Conservation (phyloP, 2,113 vertebrate species). For the Thalassarche chlororhynchos region DNA sequence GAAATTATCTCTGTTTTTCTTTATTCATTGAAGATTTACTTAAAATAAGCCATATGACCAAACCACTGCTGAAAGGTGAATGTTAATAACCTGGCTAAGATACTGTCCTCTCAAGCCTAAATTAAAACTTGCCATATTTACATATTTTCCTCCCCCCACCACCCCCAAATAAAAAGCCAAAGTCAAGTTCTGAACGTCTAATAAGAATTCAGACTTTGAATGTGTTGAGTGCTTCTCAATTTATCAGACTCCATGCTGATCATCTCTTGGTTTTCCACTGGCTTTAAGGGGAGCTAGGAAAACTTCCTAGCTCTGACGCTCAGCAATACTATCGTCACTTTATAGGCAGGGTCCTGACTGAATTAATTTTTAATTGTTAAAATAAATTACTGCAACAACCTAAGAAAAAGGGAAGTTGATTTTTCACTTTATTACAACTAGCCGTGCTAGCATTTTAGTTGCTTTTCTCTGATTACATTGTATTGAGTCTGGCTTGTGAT, state of each 20-base stretch:
- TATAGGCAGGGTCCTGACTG: background rate
- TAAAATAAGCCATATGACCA: background rate
- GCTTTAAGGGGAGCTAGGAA: background rate
- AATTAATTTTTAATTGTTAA: background rate
- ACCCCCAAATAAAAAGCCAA: background rate
- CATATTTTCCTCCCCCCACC: background rate
- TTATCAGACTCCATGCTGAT: background rate
- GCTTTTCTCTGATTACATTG: slow-evolving; percentile 14
- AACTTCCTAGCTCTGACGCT: background rate
- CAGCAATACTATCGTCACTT: background rate
- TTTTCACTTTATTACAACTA: slow-evolving; percentile 6
- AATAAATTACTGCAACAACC: background rate
- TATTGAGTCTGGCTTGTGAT: slow-evolving; percentile 6
- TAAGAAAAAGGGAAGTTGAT: background rate
- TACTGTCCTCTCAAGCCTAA: background rate
- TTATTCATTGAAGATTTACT: background rate
- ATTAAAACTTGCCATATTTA: background rate
- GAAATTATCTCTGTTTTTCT: background rate
- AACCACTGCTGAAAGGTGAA: background rate
- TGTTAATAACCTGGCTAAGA: background rate
- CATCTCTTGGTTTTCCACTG: background rate
- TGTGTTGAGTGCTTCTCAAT: background rate
- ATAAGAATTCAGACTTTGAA: background rate
- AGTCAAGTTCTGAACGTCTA: background rate
- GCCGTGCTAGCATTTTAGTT: background rate